Conservation (phyloP, 2,113 vertebrate species). For the Crotalus horridus region DNA sequence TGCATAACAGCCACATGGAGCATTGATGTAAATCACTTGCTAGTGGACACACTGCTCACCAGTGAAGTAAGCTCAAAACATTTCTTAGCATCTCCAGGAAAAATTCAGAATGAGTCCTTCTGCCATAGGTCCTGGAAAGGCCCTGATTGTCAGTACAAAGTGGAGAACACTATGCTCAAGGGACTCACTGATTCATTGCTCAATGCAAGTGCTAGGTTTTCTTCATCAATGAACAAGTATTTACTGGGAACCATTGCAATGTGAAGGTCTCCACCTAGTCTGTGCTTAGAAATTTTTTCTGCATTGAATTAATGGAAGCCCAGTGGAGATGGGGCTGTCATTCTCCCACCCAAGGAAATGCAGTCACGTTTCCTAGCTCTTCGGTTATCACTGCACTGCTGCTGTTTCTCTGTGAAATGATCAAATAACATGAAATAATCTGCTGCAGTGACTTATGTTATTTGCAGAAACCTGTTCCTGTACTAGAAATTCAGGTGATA, state of each 20-base stretch:
- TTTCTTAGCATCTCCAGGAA: not conserved
- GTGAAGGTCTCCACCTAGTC: not conserved
- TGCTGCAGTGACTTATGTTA: not conserved
- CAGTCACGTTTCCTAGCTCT: not conserved
- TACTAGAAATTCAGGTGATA: slow-evolving; percentile 40
- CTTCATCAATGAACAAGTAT: not conserved
- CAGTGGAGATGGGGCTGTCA: not conserved
- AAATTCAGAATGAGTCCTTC: not conserved
- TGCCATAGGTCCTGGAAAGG: not conserved
- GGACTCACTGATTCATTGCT: not conserved
- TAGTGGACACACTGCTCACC: not conserved
- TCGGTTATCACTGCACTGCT: not conserved
- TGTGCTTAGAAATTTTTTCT: not conserved
- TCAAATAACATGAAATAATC: not conserved
- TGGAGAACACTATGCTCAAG: not conserved
- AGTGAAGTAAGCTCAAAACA: not conserved
- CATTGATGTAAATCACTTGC: not conserved
- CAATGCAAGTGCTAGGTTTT: not conserved
- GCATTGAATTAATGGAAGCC: not conserved
- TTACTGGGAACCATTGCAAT: not conserved
- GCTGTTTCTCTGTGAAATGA: not conserved
- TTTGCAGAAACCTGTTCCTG: not conserved
- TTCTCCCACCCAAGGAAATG: not conserved
- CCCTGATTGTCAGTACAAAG: not conserved
- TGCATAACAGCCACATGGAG: not conserved